Evolutionary conservation across 2,888 invertebrate species (phyloP).

Genomic region (Spodoptera exigua): DNA sequence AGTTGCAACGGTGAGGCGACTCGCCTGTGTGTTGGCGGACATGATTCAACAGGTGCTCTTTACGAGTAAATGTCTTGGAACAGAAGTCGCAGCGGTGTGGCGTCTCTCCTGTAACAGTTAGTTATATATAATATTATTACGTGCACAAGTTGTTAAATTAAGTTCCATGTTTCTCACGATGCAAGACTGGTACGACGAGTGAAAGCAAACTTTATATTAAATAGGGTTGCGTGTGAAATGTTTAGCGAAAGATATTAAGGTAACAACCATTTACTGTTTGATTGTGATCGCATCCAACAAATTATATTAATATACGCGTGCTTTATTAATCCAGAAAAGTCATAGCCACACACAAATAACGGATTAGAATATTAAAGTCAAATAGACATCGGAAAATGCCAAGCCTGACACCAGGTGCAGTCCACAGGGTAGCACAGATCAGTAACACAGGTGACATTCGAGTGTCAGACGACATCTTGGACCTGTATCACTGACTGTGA

Average conservation of each 20-base stretch:
- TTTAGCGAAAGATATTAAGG: no score
- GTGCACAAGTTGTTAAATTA: no score
- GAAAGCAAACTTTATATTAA: no score
- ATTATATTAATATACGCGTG: constrained; percentile 2
- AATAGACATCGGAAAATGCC: constrained; percentile 56
- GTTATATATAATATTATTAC: neutral
- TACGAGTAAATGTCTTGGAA: constrained; percentile 93
- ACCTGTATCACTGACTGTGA: constrained; percentile 37
- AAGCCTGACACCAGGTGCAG: constrained; percentile 71
- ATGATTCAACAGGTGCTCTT: constrained; percentile 93
- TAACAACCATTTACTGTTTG: no score
- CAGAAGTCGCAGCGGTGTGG: constrained; percentile 94
- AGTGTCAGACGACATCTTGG: constrained; percentile 9
- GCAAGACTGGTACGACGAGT: no score
- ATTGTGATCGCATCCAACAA: no score
- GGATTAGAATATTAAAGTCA: constrained; percentile 6
- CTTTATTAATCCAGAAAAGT: neutral
- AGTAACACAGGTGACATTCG: constrained; percentile 33
- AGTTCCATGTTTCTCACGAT: no score
- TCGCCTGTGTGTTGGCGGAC: constrained; percentile 94
- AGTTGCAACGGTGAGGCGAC: constrained; percentile 95
- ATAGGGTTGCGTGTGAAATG: no score
- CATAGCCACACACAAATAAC: constrained; percentile 13
- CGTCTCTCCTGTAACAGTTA: constrained; percentile 89
- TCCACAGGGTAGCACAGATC: constrained; percentile 29